Conservation (phyloP, 2,797 vertebrate genomes). For the Leontopithecus rosalia region DNA sequence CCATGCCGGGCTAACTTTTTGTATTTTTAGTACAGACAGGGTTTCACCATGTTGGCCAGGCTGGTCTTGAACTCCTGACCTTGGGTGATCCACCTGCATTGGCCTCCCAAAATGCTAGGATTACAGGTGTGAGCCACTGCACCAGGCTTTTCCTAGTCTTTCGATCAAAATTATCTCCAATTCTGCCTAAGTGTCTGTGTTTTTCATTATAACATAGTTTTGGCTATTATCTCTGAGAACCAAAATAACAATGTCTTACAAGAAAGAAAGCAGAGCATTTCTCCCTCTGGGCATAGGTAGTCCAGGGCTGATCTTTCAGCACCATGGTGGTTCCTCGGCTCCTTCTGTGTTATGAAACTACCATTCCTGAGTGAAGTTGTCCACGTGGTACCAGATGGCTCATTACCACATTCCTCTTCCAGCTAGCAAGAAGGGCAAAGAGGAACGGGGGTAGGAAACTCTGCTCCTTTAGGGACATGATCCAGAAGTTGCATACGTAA, state of each 20-base stretch:
- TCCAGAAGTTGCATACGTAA: neutral
- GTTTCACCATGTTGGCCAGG: neutral
- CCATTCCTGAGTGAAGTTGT: neutral
- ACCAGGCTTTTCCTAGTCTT: conserved; percentile 5
- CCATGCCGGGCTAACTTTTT: neutral
- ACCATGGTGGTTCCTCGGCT: neutral
- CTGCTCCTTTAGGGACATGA: neutral
- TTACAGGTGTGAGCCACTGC: neutral
- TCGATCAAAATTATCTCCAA: neutral
- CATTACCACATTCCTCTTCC: neutral
- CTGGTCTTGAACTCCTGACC: neutral
- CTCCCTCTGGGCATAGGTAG: neutral
- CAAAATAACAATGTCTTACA: conserved; percentile 17
- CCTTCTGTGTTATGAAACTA: neutral
- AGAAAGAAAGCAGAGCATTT: conserved; percentile 28
- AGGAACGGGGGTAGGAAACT: neutral
- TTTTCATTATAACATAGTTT: conserved; percentile 45
- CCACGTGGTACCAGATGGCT: neutral
- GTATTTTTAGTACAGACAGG: neutral
- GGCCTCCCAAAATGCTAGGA: neutral
- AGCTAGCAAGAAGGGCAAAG: neutral
- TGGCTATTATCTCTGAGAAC: neutral
- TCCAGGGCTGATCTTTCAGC: neutral
- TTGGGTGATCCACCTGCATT: neutral
- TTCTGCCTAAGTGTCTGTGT: neutral